phyloP scores from a whole-genome alignment of 2,797 vertebrate species.

The Lateolabrax maculatus region DNA sequence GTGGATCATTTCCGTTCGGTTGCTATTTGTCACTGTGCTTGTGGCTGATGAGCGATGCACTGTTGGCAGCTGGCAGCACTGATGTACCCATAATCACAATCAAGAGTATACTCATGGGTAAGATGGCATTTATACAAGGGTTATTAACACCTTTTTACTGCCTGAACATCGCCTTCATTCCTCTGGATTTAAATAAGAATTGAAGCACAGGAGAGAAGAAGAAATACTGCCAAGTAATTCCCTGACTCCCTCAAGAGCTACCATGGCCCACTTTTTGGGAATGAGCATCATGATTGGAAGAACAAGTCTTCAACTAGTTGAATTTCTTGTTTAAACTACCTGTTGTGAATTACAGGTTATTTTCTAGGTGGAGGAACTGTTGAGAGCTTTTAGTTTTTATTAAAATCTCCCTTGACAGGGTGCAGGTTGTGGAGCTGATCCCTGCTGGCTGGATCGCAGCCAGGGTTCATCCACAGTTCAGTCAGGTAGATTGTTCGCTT shows the following conservation, averaged over 20 bases:
- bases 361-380: neutral
- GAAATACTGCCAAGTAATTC: slow-evolving; percentile 36
- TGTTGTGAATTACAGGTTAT: slow-evolving; percentile 35
- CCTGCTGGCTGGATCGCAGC: slow-evolving; percentile 62
- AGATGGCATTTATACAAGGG: slow-evolving; percentile 17
- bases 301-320: slow-evolving; percentile 32
- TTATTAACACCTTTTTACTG: slow-evolving; percentile 27
- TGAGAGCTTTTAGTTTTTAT: slow-evolving; percentile 57
- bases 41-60: slow-evolving; percentile 21
- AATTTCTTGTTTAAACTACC: slow-evolving; percentile 34
- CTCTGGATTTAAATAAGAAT: slow-evolving; percentile 25
- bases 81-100: slow-evolving; percentile 32
- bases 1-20: slow-evolving; percentile 7
- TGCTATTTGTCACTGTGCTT: neutral
- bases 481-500: slow-evolving; percentile 70
- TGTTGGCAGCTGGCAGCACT: slow-evolving; percentile 5
- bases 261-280: slow-evolving; percentile 22
- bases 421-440: slow-evolving; percentile 52
- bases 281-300: slow-evolving; percentile 10
- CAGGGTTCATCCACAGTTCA: slow-evolving; percentile 75
- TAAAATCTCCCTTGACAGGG: slow-evolving; percentile 55
- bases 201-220: slow-evolving; percentile 25
- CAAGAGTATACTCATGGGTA: slow-evolving; percentile 1
- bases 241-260: slow-evolving; percentile 26
- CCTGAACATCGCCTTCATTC: slow-evolving; percentile 7